Conservation (phyloP, 2,797 vertebrate species). For the Periophthalmus magnuspinnatus region DNA sequence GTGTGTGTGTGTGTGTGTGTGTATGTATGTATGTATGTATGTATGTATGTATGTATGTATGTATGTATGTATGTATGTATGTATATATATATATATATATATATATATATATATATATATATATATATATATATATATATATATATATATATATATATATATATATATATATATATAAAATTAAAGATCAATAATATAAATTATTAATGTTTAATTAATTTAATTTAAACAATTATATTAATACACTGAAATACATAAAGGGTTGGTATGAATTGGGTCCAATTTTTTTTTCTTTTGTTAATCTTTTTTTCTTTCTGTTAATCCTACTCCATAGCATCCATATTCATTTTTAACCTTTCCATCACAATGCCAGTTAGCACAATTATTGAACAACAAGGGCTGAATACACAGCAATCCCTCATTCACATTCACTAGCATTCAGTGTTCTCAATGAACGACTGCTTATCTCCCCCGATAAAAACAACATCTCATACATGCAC, state of each 20-base stretch:
- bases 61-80: no score
- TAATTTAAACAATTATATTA: not conserved
- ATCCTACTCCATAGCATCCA: not conserved
- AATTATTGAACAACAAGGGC: constrained; percentile 1
- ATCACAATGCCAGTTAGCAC: not conserved
- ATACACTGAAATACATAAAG: not conserved
- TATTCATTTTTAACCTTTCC: constrained; percentile 2
- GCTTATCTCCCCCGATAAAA: constrained; percentile 27
- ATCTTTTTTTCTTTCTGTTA: no score
- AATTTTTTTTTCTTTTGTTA: not conserved
- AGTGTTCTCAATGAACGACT: constrained; percentile 18
- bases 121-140: no score
- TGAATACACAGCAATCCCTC: constrained; percentile 16
- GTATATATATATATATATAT: no score
- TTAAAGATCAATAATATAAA: no score
- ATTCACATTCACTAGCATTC: constrained; percentile 16
- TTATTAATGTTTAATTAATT: no score
- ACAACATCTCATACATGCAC: constrained; percentile 24
- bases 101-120: no score
- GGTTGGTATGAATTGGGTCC: not conserved
- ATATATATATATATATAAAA: no score
- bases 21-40: no score
- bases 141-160: no score
- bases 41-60: no score
- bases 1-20: no score